Conservation (phyloP, 1,140 invertebrate genomes). For the Drosophila kikkawai region DNA sequence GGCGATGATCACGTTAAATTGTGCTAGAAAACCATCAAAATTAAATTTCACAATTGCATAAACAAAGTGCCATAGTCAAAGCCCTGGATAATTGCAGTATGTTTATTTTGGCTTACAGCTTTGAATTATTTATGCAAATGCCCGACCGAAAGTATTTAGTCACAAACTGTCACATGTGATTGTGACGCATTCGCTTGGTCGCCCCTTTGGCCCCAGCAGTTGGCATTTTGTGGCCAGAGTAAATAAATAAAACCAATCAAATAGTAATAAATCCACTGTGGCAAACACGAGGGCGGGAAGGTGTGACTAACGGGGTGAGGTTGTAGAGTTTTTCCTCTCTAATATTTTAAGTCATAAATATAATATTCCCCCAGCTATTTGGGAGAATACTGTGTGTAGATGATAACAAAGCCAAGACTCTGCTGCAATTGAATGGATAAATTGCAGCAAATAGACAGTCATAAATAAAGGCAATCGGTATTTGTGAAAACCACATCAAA, state of each 20-base stretch:
- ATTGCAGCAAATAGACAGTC: neutral
- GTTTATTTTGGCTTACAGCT: conserved; percentile 63
- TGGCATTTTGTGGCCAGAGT: conserved; percentile 62
- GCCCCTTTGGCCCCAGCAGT: conserved; percentile 30
- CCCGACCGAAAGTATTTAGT: conserved; percentile 63
- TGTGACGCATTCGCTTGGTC: conserved; percentile 35
- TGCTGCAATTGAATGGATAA: conserved; percentile 8
- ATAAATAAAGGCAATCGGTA: conserved; percentile 2
- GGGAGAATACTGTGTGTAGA: neutral
- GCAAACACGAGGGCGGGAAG: conserved; percentile 16
- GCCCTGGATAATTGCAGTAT: conserved; percentile 54
- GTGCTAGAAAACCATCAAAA: conserved; percentile 58
- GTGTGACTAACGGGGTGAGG: conserved; percentile 13
- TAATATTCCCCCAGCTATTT: neutral
- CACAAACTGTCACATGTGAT: conserved; percentile 60
- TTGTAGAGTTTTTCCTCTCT: conserved; percentile 5
- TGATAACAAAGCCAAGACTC: conserved; percentile 1
- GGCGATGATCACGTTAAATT: conserved; percentile 44
- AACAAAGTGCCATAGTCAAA: conserved; percentile 33
- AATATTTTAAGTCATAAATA: conserved; percentile 17
- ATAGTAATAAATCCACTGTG: conserved; percentile 54
- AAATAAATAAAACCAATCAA: conserved; percentile 71
- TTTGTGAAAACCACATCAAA: neutral
- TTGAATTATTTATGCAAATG: conserved; percentile 68
- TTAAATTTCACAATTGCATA: conserved; percentile 57